These are phyloP conservation scores for Carassius carassius DNA, from an alignment of 2,113 vertebrate species.

Conservation along the genomic window DNA sequence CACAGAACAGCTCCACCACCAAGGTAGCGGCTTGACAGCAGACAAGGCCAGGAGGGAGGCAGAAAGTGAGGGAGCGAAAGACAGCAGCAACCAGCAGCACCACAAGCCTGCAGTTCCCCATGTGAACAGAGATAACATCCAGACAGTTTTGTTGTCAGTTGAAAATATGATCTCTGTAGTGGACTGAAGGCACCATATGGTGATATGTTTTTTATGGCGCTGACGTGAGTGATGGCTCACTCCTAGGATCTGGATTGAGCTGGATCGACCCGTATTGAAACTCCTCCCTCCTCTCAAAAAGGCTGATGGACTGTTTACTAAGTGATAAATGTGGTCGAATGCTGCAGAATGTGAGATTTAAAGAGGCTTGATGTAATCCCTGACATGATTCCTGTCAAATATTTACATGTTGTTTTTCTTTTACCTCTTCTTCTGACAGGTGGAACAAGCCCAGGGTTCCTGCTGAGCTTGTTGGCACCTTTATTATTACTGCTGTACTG, in stretches of 20 bases:
- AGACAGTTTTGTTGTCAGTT: slow-evolving; percentile 75
- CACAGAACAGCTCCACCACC: slow-evolving; percentile 64
- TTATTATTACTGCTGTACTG: slow-evolving; percentile 13
- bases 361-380: slow-evolving; percentile 35
- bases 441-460: slow-evolving; percentile 86
- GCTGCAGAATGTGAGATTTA: slow-evolving; percentile 32
- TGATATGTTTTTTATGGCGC: slow-evolving; percentile 72
- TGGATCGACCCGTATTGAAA: slow-evolving; percentile 74
- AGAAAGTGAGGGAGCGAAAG: slow-evolving; percentile 17
- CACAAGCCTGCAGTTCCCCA: slow-evolving; percentile 45
- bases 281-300: slow-evolving; percentile 29
- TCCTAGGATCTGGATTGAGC: slow-evolving; percentile 70
- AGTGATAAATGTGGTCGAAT: slow-evolving; percentile 48
- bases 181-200: slow-evolving; percentile 78
- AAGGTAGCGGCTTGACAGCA: slow-evolving; percentile 62
- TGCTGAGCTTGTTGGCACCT: slow-evolving; percentile 50
- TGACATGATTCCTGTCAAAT: slow-evolving; percentile 33
- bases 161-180: slow-evolving; percentile 76
- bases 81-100: slow-evolving; percentile 24
- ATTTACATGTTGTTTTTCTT: slow-evolving; percentile 37
- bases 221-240: slow-evolving; percentile 77
- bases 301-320: slow-evolving; percentile 52
- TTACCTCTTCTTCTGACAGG: slow-evolving; percentile 65
- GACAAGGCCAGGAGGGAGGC: slow-evolving; percentile 64
- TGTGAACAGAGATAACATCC: slow-evolving; percentile 68